Conservation (phyloP, 2,888 invertebrate genomes). For the Chalcis sispes region DNA sequence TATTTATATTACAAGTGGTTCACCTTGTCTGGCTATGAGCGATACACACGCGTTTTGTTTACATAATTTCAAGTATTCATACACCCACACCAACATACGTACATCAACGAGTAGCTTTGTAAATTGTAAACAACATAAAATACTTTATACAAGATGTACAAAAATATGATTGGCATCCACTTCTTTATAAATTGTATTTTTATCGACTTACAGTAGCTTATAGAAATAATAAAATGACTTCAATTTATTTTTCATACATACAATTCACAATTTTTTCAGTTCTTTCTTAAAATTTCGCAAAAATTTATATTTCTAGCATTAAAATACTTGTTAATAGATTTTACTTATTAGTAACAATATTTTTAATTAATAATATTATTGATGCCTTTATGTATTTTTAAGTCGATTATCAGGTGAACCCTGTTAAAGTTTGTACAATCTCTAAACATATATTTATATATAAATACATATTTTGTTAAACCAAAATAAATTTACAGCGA, state of each 20-base stretch:
- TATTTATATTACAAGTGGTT: conserved; percentile 58
- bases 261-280: conserved; percentile 44
- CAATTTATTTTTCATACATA: conserved; percentile 35
- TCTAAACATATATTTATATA: conserved; percentile 51
- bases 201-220: conserved; percentile 47
- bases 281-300: conserved; percentile 36
- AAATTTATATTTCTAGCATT: conserved; percentile 38
- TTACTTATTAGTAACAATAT: conserved; percentile 26
- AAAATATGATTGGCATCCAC: conserved; percentile 63
- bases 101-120: conserved; percentile 51
- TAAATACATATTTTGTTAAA: conserved; percentile 49
- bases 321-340: conserved; percentile 31
- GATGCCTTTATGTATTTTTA: conserved; percentile 41
- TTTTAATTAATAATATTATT: conserved; percentile 35
- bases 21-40: conserved; percentile 51
- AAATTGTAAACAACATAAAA: conserved; percentile 58
- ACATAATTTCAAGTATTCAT: conserved; percentile 49
- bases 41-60: conserved; percentile 47
- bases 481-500: conserved; percentile 45
- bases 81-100: conserved; percentile 53
- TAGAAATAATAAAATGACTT: conserved; percentile 48
- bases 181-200: conserved; percentile 44
- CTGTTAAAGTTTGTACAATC: conserved; percentile 53
- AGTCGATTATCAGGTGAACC: conserved; percentile 43
- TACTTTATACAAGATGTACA: conserved; percentile 66